These are phyloP conservation scores for Antheraea mylitta DNA, from an alignment of 1,140 invertebrate species.

Conservation along the genomic window DNA sequence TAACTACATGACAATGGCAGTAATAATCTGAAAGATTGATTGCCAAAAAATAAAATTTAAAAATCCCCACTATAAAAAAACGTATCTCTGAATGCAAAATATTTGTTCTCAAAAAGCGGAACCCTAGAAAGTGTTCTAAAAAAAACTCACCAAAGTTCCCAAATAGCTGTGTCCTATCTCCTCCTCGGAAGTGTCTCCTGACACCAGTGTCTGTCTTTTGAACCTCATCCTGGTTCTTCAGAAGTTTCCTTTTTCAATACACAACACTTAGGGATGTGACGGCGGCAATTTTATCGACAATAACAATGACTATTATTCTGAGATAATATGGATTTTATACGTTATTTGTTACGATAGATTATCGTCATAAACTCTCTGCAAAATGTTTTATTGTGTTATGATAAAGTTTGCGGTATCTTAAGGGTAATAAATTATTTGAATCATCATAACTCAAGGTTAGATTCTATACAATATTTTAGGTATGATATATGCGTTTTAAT, in stretches of 20 bases:
- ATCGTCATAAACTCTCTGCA: neutral
- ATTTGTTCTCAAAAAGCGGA: too few relatives aligned
- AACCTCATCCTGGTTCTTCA: constrained; percentile 36
- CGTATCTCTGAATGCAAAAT: too few relatives aligned
- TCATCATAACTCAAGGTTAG: neutral
- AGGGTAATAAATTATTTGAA: neutral
- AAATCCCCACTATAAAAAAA: too few relatives aligned
- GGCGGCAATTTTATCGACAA: constrained; percentile 6
- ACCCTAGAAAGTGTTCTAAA: too few relatives aligned
- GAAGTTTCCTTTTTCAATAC: neutral
- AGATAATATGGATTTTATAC: neutral
- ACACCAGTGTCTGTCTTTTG: constrained; percentile 63
- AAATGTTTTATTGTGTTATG: neutral
- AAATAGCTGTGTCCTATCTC: constrained; percentile 69
- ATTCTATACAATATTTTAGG: neutral
- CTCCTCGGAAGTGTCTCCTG: constrained; percentile 64
- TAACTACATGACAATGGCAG: too few relatives aligned
- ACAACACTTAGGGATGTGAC: neutral
- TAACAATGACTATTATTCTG: neutral
- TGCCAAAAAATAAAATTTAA: too few relatives aligned
- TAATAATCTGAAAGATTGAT: too few relatives aligned
- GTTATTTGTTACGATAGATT: neutral
- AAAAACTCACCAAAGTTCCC: constrained; percentile 63
- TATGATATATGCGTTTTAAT: neutral
- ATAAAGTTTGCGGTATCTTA: neutral